Evolutionary conservation across 1,140 invertebrate species (phyloP).

Genomic region (Penaeus chinensis): DNA sequence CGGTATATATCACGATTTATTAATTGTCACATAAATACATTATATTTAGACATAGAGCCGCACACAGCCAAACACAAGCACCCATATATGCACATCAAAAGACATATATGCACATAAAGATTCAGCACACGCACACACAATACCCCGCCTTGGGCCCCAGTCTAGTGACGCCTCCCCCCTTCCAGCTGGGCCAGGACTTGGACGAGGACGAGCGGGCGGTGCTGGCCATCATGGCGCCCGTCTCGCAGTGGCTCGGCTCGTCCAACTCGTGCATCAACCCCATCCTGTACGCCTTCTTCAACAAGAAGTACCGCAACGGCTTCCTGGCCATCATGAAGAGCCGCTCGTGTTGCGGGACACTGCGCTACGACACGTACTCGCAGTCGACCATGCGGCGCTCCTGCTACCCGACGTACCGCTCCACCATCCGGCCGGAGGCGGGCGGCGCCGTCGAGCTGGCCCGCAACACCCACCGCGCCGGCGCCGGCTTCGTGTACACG

Average conservation of each 20-base stretch:
- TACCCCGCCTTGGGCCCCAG: no score
- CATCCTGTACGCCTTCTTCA: constrained; percentile 96
- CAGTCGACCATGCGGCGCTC: constrained; percentile 49
- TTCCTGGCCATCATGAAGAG: constrained; percentile 84
- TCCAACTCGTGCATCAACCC: constrained; percentile 99
- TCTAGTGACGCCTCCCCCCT: no score
- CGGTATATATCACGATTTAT: no score
- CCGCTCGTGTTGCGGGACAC: constrained; percentile 56
- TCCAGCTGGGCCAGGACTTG: constrained; percentile 68
- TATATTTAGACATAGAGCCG: no score
- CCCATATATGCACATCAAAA: no score
- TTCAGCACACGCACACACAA: no score
- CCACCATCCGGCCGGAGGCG: constrained; percentile 43
- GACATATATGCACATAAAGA: no score
- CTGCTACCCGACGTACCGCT: constrained; percentile 49
- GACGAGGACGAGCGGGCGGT: constrained; percentile 78
- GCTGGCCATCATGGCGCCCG: constrained; percentile 82
- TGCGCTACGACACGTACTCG: constrained; percentile 48
- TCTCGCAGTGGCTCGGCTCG: constrained; percentile 95
- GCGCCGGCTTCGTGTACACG: constrained; percentile 33
- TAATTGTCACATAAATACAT: no score
- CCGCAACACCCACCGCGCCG: constrained; percentile 24
- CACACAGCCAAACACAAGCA: no score
- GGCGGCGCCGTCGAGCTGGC: constrained; percentile 24
- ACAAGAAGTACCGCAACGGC: constrained; percentile 93